Percentiles rank a stretch among this genome's conserved stretches.
These are phyloP conservation scores for Gavialis gangeticus DNA, from an alignment of 2,113 vertebrate species.

Conservation along the genomic window DNA sequence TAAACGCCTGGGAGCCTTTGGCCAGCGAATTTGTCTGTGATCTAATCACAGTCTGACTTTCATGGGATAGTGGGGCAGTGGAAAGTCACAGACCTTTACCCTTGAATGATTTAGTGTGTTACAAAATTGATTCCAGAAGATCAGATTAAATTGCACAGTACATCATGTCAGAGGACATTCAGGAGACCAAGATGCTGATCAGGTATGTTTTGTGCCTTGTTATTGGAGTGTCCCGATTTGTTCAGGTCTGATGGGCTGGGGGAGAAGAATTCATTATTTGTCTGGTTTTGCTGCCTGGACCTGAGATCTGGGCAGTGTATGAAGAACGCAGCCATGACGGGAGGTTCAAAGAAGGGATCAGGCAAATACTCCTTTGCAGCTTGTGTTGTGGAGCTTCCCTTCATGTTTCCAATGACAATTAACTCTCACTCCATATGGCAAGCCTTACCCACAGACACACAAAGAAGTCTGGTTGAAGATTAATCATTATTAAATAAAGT, in stretches of 20 bases:
- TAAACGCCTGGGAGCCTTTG: not conserved
- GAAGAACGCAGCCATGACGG: not conserved
- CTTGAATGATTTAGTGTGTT: not conserved
- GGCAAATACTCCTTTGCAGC: not conserved
- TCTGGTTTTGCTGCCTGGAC: too few species aligned
- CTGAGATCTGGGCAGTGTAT: not conserved
- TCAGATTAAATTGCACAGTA: not conserved
- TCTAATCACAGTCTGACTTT: not conserved
- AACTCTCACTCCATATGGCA: not conserved
- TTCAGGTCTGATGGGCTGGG: not conserved
- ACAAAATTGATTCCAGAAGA: not conserved
- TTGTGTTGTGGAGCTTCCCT: not conserved
- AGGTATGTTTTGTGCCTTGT: not conserved
- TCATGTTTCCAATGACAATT: not conserved
- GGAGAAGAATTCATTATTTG: not conserved
- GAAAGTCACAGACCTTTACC: not conserved
- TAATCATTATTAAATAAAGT: not conserved
- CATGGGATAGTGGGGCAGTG: not conserved
- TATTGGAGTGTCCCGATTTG: not conserved
- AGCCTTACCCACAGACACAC: too few species aligned
- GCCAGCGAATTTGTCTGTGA: not conserved
- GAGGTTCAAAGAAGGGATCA: too few species aligned
- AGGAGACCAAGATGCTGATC: not conserved
- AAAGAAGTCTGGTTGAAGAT: not conserved
- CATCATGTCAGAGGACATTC: not conserved